These are phyloP conservation scores for Salminus brasiliensis DNA, from an alignment of 2,113 vertebrate genomes.

Conservation along the genomic window DNA sequence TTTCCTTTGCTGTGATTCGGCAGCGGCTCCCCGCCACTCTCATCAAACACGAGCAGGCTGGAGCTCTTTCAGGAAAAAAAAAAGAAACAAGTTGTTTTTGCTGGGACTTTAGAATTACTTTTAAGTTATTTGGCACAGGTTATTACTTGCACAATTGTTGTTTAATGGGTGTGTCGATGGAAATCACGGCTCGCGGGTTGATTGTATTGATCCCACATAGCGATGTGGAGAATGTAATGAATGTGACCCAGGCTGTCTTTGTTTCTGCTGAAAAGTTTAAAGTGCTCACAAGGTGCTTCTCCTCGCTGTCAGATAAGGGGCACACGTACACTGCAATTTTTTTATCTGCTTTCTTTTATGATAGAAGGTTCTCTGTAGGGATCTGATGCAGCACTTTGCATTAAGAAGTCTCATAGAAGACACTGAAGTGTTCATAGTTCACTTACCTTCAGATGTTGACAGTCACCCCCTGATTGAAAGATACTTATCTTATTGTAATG, in stretches of 20 bases:
- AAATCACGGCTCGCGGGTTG: slow-evolving; percentile 38
- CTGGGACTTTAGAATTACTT: slow-evolving; percentile 33
- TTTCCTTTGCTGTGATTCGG: slow-evolving; percentile 27
- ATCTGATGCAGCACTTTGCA: neutral
- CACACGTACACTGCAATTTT: slow-evolving; percentile 7
- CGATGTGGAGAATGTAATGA: slow-evolving; percentile 31
- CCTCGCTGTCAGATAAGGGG: neutral
- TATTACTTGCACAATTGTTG: slow-evolving; percentile 47
- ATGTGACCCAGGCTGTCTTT: slow-evolving; percentile 36
- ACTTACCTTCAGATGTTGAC: no score
- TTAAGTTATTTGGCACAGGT: slow-evolving; percentile 47
- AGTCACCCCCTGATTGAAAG: no score
- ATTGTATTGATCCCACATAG: slow-evolving; percentile 42
- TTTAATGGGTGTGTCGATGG: slow-evolving; percentile 47
- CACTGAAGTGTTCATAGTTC: neutral
- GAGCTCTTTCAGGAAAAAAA: slow-evolving; percentile 34
- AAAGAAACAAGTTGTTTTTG: slow-evolving; percentile 36
- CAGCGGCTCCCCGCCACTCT: slow-evolving; percentile 5
- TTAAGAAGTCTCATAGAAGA: slow-evolving; percentile 4
- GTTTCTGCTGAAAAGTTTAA: slow-evolving; percentile 24
- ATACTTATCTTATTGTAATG: no score
- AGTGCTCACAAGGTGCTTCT: slow-evolving; percentile 19
- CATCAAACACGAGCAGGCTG: slow-evolving; percentile 21
- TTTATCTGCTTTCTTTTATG: slow-evolving; percentile 24
- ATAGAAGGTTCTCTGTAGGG: slow-evolving; percentile 18